Percentiles rank a stretch among this genome's conserved stretches.
Conservation (phyloP, 64 coral and sea anemone genomes). For the Hydrozoanthus tunicans region DNA sequence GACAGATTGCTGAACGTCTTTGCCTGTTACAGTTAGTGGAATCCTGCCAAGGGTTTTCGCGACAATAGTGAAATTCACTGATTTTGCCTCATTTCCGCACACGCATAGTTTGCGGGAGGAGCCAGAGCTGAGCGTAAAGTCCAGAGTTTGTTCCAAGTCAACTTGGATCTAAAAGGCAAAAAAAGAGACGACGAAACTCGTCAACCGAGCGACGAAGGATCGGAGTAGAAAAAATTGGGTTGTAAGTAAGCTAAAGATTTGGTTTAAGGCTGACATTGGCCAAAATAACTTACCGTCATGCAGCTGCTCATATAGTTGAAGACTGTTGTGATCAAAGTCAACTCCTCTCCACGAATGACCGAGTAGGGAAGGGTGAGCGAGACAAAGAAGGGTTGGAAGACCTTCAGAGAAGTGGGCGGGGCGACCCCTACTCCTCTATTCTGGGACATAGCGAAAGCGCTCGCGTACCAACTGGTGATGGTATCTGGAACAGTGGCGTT, state of each 20-base stretch:
- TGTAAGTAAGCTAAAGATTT: no score
- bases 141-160: conserved; percentile 39
- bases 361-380: conserved; percentile 93
- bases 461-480: conserved; percentile 90
- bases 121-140: conserved; percentile 70
- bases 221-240: neutral
- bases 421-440: conserved; percentile 75
- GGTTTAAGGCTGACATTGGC: neutral
- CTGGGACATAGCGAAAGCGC: conserved; percentile 88
- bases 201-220: no score
- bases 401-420: conserved; percentile 65
- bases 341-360: conserved; percentile 83
- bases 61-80: conserved; percentile 79
- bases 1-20: conserved; percentile 45
- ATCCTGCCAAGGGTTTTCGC: conserved; percentile 71
- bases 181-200: neutral
- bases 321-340: conserved; percentile 79
- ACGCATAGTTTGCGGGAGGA: conserved; percentile 67
- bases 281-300: conserved; percentile 57
- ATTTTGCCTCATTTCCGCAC: conserved; percentile 88
- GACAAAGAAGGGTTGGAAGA: conserved; percentile 88
- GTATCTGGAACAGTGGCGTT: conserved; percentile 83
- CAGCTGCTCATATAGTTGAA: conserved; percentile 89
- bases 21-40: conserved; percentile 73
- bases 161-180: conserved; percentile 58